Conservation (phyloP, 2,888 invertebrate genomes). For the Spodoptera littoralis region DNA sequence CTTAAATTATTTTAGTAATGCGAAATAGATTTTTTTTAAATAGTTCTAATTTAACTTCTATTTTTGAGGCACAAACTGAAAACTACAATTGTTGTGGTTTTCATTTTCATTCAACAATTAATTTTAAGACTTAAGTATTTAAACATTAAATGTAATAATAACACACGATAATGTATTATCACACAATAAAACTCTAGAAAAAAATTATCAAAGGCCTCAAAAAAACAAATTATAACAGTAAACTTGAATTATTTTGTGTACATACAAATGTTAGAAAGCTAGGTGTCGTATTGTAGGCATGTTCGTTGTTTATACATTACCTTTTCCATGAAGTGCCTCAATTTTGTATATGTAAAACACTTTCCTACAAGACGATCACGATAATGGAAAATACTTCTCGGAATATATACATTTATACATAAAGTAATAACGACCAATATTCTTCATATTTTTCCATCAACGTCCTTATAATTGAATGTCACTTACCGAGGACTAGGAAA, state of each 20-base stretch:
- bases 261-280: conserved; percentile 32
- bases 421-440: conserved; percentile 29
- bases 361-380: conserved; percentile 17
- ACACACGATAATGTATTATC: too few species aligned
- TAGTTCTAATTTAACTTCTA: too few species aligned
- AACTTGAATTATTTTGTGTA: not conserved
- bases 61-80: too few species aligned
- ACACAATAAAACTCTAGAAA: too few species aligned
- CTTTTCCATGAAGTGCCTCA: conserved; percentile 19
- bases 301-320: conserved; percentile 41
- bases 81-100: too few species aligned
- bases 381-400: conserved; percentile 34
- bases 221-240: too few species aligned
- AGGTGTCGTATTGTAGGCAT: conserved; percentile 32
- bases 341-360: conserved; percentile 21
- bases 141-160: too few species aligned
- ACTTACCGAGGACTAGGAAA: conserved; percentile 29
- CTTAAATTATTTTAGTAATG: too few species aligned
- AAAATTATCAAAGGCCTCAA: too few species aligned
- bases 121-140: too few species aligned
- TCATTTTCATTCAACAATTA: too few species aligned
- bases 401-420: conserved; percentile 40
- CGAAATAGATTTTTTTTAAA: too few species aligned
- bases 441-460: conserved; percentile 42
- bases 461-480: conserved; percentile 43